A percentile compares a stretch with the other conserved stretches of the same genome.
These are phyloP conservation scores for Nesidiocoris tenuis DNA, from an alignment of 2,888 invertebrate genomes.

Conservation along the genomic window DNA sequence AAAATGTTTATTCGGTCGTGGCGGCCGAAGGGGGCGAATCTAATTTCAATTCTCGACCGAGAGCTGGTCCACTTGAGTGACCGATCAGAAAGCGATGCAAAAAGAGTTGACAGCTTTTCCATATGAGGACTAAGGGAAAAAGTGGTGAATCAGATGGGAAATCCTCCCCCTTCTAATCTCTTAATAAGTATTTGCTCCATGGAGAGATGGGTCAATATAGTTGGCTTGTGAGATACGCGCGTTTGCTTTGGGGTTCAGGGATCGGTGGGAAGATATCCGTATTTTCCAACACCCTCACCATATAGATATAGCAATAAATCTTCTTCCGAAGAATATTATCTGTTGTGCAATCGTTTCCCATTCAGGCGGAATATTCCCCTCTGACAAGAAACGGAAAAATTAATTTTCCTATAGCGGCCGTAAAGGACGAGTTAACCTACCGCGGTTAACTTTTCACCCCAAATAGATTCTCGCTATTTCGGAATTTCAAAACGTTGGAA, in stretches of 20 bases:
- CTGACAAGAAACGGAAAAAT: not conserved
- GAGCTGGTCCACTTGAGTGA: not conserved
- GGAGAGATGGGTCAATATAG: conserved; percentile 11
- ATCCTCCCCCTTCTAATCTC: conserved; percentile 14
- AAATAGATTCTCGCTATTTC: no score
- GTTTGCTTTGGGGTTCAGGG: not conserved
- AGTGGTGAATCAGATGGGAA: conserved; percentile 1
- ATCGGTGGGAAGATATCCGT: not conserved
- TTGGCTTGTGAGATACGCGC: not conserved
- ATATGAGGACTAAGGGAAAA: conserved; percentile 1
- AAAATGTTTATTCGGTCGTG: not conserved
- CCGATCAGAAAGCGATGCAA: not conserved
- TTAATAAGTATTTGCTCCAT: conserved; percentile 33
- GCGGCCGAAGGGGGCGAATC: not conserved
- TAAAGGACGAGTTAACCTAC: no score
- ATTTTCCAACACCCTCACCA: not conserved
- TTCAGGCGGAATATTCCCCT: not conserved
- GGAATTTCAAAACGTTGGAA: no score
- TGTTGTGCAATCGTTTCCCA: not conserved
- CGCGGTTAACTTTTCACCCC: no score
- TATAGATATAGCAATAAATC: not conserved
- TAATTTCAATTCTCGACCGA: not conserved
- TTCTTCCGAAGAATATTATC: not conserved
- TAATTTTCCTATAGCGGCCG: not conserved
- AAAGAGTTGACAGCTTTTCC: not conserved